phyloP scores from a whole-genome alignment of 1,140 invertebrate genomes.

The Tetramorium simillimum region DNA sequence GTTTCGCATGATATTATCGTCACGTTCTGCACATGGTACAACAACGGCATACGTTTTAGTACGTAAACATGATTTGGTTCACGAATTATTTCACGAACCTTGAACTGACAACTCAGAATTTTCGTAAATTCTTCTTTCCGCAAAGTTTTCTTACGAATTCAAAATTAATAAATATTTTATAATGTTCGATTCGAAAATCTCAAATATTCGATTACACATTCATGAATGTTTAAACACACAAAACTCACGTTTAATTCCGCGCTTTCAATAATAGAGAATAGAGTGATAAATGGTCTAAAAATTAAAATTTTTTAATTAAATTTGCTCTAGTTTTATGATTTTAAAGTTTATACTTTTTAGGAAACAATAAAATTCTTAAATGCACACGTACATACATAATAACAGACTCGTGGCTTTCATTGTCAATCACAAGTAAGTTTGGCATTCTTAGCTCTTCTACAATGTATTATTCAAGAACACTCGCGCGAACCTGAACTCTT shows the following conservation, averaged over 20 bases:
- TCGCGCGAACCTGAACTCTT: not conserved
- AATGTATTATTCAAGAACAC: not conserved
- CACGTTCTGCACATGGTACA: not conserved
- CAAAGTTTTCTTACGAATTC: not conserved
- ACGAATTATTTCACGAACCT: not conserved
- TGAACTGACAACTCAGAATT: not conserved
- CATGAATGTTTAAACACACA: not conserved
- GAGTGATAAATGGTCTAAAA: not conserved
- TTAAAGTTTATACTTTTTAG: not conserved
- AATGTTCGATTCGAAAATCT: not conserved
- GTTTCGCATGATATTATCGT: too few relatives aligned
- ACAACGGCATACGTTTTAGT: too few relatives aligned
- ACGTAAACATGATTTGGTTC: not conserved
- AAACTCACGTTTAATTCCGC: not conserved
- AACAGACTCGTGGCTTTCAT: not conserved
- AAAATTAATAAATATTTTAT: slow-evolving; percentile 2
- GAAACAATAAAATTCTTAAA: not conserved
- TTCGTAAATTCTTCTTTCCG: not conserved
- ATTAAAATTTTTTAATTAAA: too few relatives aligned
- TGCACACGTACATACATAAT: not conserved
- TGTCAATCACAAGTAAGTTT: not conserved
- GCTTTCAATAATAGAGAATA: not conserved
- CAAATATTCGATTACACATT: not conserved
- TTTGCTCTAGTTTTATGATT: not conserved
- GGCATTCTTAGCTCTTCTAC: not conserved